phyloP scores from a whole-genome alignment of 2,888 invertebrate species.

The Watsonalla binaria region DNA sequence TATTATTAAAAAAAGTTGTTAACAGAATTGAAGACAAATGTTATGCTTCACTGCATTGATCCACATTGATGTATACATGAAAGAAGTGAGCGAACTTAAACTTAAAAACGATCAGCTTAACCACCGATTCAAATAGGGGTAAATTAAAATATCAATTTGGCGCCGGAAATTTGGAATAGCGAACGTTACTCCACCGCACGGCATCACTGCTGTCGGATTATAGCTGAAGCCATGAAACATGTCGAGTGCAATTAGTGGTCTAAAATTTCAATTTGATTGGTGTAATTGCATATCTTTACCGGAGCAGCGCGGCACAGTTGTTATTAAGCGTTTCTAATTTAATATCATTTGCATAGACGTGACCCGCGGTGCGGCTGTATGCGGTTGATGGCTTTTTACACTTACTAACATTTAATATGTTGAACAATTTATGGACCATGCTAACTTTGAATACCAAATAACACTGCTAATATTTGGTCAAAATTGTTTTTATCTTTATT shows the following conservation, averaged over 20 bases:
- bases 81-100: no score
- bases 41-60: no score
- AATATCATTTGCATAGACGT: constrained; percentile 78
- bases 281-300: constrained; percentile 77
- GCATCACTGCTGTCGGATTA: constrained; percentile 36
- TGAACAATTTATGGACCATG: constrained; percentile 4
- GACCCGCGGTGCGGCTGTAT: constrained; percentile 38
- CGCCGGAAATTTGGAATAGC: constrained; percentile 11
- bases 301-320: constrained; percentile 68
- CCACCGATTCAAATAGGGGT: not conserved
- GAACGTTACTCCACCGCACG: constrained; percentile 19
- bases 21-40: no score
- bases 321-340: constrained; percentile 78
- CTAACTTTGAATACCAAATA: not conserved
- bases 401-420: constrained; percentile 9
- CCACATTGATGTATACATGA: no score
- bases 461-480: not conserved
- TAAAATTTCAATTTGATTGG: constrained; percentile 76
- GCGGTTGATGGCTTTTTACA: constrained; percentile 16
- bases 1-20: no score
- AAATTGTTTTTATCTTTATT: no score
- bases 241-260: constrained; percentile 70
- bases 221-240: constrained; percentile 55
- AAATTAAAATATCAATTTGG: not conserved
- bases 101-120: no score